Evolutionary conservation across 2,113 vertebrate species (phyloP), one percentile per base, ranked within the genome.

Genomic region (Nematolebias whitei): DNA sequence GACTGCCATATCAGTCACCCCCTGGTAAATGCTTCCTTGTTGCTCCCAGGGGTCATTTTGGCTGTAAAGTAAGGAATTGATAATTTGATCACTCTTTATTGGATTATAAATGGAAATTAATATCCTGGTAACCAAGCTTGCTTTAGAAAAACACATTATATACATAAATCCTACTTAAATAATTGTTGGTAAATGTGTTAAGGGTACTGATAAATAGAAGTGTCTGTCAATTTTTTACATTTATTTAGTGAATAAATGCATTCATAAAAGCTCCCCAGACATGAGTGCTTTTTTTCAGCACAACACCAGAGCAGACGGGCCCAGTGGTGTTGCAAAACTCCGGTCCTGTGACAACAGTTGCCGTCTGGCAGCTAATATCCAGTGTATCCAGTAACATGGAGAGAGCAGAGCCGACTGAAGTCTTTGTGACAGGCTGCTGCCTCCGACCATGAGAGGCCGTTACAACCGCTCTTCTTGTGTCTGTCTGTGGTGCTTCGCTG

Each of bases 301-400:
- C n/a, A 47, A 19, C 44, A 47, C 44, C 11, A 29, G 55, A 14
- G 19, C 55, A 24, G 47, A 58, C 19, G 32, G 43, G 56, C 63
- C 54, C 52, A 47, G 8, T 24, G 20, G 35, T 67, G 54, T 77
- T 82, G 65, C 58, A 57, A 71, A 73, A 80, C 56, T 19, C 11
- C 38, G 40, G 59, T 51, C 57, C 32, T 68, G 74, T 72, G 51
- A 69, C 24, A 29, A 13, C 16, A 40, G 61, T 63, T 54, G n/a
- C 38, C 15, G 1, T 40, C 45, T 54, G 49, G 44, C 19, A 20
- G 12, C 13, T 13, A 24, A 20, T 29, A 29, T 43, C 18, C 18
- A 16, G 5, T 20, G 23, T 52, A 47, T 43, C 24, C 19, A 12
- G 19, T 44, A 29, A 29, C 38, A 18, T 12, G 7, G 19, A 59